Conservation (phyloP, 2,888 invertebrate genomes). For the Tinea pellionella region DNA sequence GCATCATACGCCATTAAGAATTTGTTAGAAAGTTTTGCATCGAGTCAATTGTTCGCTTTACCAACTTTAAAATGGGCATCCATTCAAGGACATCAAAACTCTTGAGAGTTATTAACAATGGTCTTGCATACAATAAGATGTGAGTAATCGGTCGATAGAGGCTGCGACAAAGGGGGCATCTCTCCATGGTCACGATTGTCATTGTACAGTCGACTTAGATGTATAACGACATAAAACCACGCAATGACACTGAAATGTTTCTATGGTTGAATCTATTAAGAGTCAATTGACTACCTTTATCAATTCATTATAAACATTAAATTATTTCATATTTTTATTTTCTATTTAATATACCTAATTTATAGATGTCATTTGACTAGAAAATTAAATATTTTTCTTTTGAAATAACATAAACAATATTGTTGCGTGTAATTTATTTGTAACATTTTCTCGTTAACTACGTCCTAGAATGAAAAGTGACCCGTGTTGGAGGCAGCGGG, state of each 20-base stretch:
- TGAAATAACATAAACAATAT: neutral
- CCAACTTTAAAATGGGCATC: neutral
- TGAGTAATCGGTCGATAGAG: constrained; percentile 10
- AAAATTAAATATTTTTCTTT: too few species aligned
- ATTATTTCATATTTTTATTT: too few species aligned
- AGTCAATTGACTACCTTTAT: neutral
- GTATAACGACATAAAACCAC: constrained; percentile 6
- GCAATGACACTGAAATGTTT: neutral
- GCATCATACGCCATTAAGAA: too few species aligned
- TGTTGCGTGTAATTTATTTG: neutral
- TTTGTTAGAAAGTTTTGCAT: too few species aligned
- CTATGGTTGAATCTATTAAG: neutral
- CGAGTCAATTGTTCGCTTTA: neutral
- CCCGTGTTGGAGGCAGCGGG: neutral
- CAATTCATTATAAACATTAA: neutral
- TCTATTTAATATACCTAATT: too few species aligned
- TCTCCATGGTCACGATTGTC: constrained; percentile 7
- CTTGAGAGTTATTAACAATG: neutral
- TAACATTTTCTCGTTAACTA: constrained; percentile 9
- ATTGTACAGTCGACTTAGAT: constrained; percentile 7
- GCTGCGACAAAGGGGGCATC: constrained; percentile 2
- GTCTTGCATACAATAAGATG: constrained; percentile 8
- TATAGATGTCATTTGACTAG: too few species aligned
- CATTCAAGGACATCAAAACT: constrained; percentile 1
- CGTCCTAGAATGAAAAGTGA: constrained; percentile 6